Evolutionary conservation across 64 coral and sea anemone species (phyloP).

Genomic region (Porites lutea): DNA sequence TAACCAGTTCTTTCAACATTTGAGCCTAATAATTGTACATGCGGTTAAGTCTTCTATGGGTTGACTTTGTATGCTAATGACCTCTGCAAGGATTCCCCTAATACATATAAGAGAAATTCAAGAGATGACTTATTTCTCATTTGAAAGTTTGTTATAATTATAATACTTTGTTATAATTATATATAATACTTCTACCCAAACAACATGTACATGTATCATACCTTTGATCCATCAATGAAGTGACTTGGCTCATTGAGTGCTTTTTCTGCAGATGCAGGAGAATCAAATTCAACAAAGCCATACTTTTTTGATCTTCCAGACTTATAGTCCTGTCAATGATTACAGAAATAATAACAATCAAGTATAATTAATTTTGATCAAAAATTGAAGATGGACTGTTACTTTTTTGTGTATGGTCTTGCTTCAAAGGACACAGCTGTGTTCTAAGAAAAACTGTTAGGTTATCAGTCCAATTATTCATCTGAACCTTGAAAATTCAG

Average conservation of each 20-base stretch:
- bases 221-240: constrained; percentile 60
- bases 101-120: too few relatives aligned
- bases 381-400: not conserved
- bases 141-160: not conserved
- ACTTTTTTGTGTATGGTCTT: too few relatives aligned
- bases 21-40: too few relatives aligned
- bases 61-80: too few relatives aligned
- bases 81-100: too few relatives aligned
- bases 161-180: not conserved
- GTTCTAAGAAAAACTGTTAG: too few relatives aligned
- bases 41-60: too few relatives aligned
- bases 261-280: constrained; percentile 9
- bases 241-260: constrained; percentile 31
- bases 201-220: not conserved
- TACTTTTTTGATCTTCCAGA: constrained; percentile 52
- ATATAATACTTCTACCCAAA: not conserved
- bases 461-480: too few relatives aligned
- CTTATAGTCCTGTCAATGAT: not conserved
- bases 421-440: too few relatives aligned
- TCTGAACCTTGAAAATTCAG: too few relatives aligned
- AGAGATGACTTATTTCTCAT: not conserved
- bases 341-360: not conserved
- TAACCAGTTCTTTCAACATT: too few relatives aligned
- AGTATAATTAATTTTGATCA: not conserved
- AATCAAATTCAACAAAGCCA: constrained; percentile 74